Conservation (phyloP, 2,888 invertebrate species). For the Hetaerina titia region DNA sequence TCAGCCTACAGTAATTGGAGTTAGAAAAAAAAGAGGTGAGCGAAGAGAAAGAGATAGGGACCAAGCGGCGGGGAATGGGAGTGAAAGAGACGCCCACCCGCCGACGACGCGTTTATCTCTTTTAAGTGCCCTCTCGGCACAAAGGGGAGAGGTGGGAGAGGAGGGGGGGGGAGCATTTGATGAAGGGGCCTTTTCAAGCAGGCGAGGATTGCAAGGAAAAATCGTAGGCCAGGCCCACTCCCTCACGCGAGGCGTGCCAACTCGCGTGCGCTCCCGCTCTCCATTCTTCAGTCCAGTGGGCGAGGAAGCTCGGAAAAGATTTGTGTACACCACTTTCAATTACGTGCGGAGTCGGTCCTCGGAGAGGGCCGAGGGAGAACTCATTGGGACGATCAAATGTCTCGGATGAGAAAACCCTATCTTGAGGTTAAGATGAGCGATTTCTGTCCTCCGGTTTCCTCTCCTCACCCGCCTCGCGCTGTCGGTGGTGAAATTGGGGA, state of each 20-base stretch:
- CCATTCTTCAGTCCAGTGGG: no score
- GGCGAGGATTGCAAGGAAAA: no score
- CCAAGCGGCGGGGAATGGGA: neutral
- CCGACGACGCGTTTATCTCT: neutral
- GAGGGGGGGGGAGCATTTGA: neutral
- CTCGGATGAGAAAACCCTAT: no score
- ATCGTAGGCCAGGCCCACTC: neutral
- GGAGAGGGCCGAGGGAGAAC: no score
- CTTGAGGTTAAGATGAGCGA: no score
- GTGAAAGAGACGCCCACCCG: neutral
- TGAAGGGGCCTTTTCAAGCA: neutral
- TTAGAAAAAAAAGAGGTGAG: neutral
- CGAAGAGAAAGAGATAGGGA: neutral
- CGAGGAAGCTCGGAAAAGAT: no score
- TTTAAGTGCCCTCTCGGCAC: neutral
- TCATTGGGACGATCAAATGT: no score
- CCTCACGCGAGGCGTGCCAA: neutral
- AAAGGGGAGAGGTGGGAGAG: neutral
- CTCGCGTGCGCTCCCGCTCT: neutral
- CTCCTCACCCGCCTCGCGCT: no score
- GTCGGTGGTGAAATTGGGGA: no score
- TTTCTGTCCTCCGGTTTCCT: no score
- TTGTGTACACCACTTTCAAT: no score
- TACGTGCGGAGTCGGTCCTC: no score
- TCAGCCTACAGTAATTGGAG: neutral